phyloP scores from a whole-genome alignment of 2,113 vertebrate genomes.

The Numida meleagris region DNA sequence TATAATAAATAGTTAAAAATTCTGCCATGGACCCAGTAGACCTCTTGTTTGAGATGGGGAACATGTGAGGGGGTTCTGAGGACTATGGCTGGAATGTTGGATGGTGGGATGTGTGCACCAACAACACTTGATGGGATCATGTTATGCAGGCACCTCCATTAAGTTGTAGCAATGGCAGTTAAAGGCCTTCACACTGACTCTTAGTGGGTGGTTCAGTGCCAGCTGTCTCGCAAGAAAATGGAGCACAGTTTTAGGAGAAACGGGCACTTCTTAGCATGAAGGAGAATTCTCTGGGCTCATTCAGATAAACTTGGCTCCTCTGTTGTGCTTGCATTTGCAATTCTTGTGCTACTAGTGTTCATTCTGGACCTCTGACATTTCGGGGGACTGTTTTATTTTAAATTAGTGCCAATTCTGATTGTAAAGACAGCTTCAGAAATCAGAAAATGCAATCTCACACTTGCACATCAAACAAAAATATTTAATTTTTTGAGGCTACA shows the following conservation, averaged over 20 bases:
- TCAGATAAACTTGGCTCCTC: constrained; percentile 17
- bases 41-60: fast-evolving
- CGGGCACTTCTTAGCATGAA: not conserved
- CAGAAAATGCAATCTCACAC: not conserved
- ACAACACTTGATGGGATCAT: not conserved
- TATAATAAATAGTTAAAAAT: not conserved
- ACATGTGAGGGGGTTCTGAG: not conserved
- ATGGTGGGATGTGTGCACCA: fast-evolving
- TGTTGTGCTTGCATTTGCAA: not conserved
- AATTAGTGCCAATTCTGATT: not conserved
- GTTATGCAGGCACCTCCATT: fast-evolving
- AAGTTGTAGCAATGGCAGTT: fast-evolving
- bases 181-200: fast-evolving
- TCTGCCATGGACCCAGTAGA: not conserved
- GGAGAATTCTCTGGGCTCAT: not conserved
- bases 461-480: not conserved
- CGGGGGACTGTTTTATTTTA: constrained; percentile 5
- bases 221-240: not conserved
- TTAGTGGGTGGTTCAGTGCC: not conserved
- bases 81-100: fast-evolving
- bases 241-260: not conserved
- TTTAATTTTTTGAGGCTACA: not conserved
- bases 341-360: constrained; percentile 21
- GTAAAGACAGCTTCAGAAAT: not conserved
- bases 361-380: not conserved